These are phyloP conservation scores for Musca vetustissima DNA, from an alignment of 1,140 invertebrate species.

Conservation along the genomic window DNA sequence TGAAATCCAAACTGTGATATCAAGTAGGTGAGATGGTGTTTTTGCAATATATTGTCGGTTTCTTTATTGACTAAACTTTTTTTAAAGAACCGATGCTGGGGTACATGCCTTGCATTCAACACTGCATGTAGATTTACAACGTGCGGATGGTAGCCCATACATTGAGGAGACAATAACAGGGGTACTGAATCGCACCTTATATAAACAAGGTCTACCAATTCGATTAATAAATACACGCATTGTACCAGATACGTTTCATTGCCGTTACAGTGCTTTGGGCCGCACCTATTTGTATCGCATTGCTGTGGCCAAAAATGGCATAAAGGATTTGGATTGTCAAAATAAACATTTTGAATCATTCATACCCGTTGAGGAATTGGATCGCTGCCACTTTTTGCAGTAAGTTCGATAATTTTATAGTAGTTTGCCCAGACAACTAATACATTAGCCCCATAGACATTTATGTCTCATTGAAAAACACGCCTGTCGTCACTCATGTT, in stretches of 20 bases:
- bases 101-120: constrained; percentile 68
- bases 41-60: not conserved
- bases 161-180: constrained; percentile 54
- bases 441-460: not conserved
- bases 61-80: not conserved
- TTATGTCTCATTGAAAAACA: no score
- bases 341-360: constrained; percentile 40
- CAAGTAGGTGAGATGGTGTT: constrained; percentile 63
- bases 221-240: constrained; percentile 60
- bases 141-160: constrained; percentile 56
- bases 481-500: no score
- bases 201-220: constrained; percentile 59
- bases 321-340: not conserved
- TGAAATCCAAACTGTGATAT: constrained; percentile 59
- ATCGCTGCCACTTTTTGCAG: constrained; percentile 50
- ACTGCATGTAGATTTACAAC: constrained; percentile 66
- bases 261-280: constrained; percentile 61
- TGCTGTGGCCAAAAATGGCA: constrained; percentile 51
- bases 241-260: constrained; percentile 64
- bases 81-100: constrained; percentile 69
- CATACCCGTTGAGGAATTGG: constrained; percentile 45
- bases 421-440: no score
- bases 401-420: constrained; percentile 49
- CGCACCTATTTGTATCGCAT: constrained; percentile 72
- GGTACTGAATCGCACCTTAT: constrained; percentile 63